phyloP scores from a whole-genome alignment of 2,888 invertebrate species.

The Philonicus albiceps region DNA sequence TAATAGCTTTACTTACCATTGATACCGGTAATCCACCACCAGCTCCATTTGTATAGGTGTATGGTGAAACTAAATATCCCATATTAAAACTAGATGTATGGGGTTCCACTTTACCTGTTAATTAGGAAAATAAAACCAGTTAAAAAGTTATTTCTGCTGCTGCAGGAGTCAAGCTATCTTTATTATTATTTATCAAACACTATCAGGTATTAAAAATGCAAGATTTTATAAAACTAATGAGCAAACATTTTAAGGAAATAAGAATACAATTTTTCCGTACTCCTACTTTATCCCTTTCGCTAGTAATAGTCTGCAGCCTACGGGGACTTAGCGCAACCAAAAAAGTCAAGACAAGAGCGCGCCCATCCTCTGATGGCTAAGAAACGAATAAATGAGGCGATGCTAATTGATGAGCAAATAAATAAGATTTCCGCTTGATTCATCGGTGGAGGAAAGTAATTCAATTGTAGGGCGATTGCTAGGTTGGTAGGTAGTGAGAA shows the following conservation, averaged over 20 bases:
- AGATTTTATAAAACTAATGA: background rate
- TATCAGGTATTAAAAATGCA: background rate
- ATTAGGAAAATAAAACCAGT: slow-evolving; percentile 25
- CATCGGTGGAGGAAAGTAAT: background rate
- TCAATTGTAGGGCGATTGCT: background rate
- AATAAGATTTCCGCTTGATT: slow-evolving; percentile 25
- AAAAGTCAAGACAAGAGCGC: background rate
- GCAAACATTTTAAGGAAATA: background rate
- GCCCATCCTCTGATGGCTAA: background rate
- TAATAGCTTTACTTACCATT: slow-evolving; percentile 74
- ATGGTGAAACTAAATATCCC: slow-evolving; percentile 91
- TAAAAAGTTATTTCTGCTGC: background rate
- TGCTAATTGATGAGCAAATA: slow-evolving; percentile 42
- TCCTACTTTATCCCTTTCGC: too few species aligned
- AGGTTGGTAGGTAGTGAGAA: background rate
- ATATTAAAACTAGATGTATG: slow-evolving; percentile 75
- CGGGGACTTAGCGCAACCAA: background rate
- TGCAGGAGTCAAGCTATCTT: background rate
- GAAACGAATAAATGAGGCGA: slow-evolving; percentile 36
- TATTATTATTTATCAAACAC: too few species aligned
- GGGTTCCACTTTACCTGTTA: slow-evolving; percentile 57
- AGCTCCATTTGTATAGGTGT: slow-evolving; percentile 88
- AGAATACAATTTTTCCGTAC: background rate
- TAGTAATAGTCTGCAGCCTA: too few species aligned
- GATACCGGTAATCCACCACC: slow-evolving; percentile 85